Evolutionary conservation across 2,888 invertebrate species (phyloP).

Genomic region (Coelinius sp.): DNA sequence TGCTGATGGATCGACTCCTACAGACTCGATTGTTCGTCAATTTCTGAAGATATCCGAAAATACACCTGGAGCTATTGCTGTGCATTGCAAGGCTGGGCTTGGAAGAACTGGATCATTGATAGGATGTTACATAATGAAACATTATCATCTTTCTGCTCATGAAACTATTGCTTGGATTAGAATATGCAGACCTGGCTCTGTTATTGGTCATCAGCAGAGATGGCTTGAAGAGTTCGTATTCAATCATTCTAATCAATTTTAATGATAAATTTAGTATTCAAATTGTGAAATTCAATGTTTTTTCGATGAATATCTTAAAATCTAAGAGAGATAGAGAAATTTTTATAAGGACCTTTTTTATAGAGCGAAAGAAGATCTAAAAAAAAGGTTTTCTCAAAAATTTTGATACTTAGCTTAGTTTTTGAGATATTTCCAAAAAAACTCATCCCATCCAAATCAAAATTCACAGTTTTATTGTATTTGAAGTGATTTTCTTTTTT

Average conservation of each 20-base stretch:
- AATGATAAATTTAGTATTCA: background rate
- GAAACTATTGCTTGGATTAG: conserved; percentile 92
- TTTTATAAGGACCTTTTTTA: too few relatives aligned
- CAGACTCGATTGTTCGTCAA: conserved; percentile 81
- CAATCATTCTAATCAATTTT: conserved; percentile 7
- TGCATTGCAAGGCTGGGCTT: conserved; percentile 95
- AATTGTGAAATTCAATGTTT: background rate
- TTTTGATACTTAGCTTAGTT: too few relatives aligned
- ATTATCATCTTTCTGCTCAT: conserved; percentile 83
- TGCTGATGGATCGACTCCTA: conserved; percentile 89
- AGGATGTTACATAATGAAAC: conserved; percentile 90
- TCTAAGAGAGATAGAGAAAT: too few relatives aligned
- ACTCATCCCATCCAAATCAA: too few relatives aligned
- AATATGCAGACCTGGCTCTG: conserved; percentile 89
- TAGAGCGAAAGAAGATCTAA: too few relatives aligned
- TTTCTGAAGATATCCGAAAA: conserved; percentile 87
- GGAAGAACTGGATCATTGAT: conserved; percentile 92
- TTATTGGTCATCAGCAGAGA: conserved; percentile 90
- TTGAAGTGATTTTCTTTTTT: background rate
- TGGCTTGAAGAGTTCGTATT: conserved; percentile 74
- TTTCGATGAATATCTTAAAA: too few relatives aligned
- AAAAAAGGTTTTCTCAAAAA: too few relatives aligned
- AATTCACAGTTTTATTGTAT: background rate
- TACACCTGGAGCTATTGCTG: conserved; percentile 83
- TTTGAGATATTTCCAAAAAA: too few relatives aligned